Evolutionary conservation across 2,888 invertebrate species (phyloP), one percentile per base, ranked within the genome.

Genomic region (Zelleria hepariella): DNA sequence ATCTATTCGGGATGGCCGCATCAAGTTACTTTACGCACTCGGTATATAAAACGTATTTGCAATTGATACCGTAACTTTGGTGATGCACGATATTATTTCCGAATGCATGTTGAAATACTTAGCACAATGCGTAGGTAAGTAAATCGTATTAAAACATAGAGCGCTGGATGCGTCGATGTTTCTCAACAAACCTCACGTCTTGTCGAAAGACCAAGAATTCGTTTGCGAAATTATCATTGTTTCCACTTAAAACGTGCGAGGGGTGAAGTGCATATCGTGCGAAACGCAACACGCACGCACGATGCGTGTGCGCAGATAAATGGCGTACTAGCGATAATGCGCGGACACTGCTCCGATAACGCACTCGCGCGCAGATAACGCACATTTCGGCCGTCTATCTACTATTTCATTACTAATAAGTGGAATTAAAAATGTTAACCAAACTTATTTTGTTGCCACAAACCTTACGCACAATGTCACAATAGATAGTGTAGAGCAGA

Each of bases 181-280:
- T 82, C 81, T 64, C 70, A 84, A 84, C 68, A 68, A 76, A 76
- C 70, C 77, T 80, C 85, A 86, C 85, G 86, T 87, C 78, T 80
- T 75, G 71, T 74, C 73, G 67, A 62, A 60, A 61, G n/a, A 58
- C 59, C 24, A 60, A 71, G 73, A 78, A 78, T 70, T 71, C 65
- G 77, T 81, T 86, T 84, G 86, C 87, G 84, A 86, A 88, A 86
- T 79, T 82, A 69, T 57, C 51, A 59, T 5, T 58, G 20, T 57
- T 52, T 59, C 47, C n/a, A 48, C 48, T 52, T 55, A 67, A 66
- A 67, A 82, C 82, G 81, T 82, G 84, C 76, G 71, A 68, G 66
- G 63, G 67, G 62, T 67, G 66, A 64, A 72, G 72, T 75, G 75
- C 65, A 75, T 77, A 78, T 80, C 80, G 78, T 81, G 81, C 84